A percentile compares a stretch with the other conserved stretches of the same genome.
Evolutionary conservation across 2,888 invertebrate species (phyloP).

Genomic region (Teinopalpus imperialis): DNA sequence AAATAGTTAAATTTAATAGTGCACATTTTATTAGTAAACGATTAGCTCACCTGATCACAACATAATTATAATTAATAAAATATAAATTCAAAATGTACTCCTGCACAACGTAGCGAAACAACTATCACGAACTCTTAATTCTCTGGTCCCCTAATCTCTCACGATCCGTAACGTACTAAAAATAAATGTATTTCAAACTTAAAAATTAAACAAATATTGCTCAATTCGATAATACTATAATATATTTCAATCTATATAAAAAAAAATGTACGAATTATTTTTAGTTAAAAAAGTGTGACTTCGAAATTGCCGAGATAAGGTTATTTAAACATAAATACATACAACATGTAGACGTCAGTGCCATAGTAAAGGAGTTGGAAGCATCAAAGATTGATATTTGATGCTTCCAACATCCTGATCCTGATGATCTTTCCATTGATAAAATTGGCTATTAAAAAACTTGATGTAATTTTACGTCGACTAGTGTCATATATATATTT

Average conservation of each 20-base stretch:
- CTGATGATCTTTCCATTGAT: no score
- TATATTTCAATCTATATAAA: constrained; percentile 14
- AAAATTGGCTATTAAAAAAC: no score
- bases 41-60: constrained; percentile 66
- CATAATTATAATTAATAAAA: constrained; percentile 42
- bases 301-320: no score
- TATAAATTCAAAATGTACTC: constrained; percentile 34
- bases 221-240: constrained; percentile 4
- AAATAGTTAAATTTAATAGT: constrained; percentile 53
- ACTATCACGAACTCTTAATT: constrained; percentile 40
- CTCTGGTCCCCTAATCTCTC: constrained; percentile 61
- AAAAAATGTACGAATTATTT: constrained; percentile 4
- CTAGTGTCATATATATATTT: no score
- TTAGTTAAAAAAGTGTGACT: no score
- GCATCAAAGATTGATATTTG: no score
- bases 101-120: constrained; percentile 46
- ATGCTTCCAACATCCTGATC: no score
- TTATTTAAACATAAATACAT: no score
- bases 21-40: constrained; percentile 53
- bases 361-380: no score
- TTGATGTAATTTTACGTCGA: no score
- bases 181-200: constrained; percentile 26
- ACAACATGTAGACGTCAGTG: no score
- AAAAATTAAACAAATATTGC: constrained; percentile 12
- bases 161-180: constrained; percentile 47